Evolutionary conservation across 2,797 vertebrate species (phyloP).

Genomic region (Schizopygopsis malacanthus): DNA sequence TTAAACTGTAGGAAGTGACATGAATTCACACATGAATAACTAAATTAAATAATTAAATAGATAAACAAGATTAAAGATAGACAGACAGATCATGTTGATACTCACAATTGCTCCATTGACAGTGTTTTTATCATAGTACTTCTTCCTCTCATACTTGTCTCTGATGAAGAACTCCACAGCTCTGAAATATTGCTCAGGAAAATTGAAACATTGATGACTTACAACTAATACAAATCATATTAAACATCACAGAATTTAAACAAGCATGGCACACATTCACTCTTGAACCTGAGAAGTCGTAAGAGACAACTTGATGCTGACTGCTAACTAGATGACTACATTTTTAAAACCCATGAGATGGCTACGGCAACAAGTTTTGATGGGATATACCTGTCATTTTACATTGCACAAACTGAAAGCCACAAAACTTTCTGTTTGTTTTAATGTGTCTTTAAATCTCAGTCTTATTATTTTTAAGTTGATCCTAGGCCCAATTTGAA

Average conservation of each 20-base stretch:
- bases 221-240: background rate
- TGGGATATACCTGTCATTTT: background rate
- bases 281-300: background rate
- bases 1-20: background rate
- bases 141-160: constrained; percentile 99
- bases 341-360: background rate
- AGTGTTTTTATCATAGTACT: constrained; percentile 92
- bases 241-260: constrained; percentile 7
- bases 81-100: constrained; percentile 55
- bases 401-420: background rate
- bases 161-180: constrained; percentile 99
- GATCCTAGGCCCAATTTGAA: constrained; percentile 35
- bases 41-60: background rate
- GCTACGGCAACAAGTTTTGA: background rate
- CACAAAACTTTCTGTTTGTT: background rate
- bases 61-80: too few species aligned
- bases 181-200: constrained; percentile 87
- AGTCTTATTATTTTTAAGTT: constrained; percentile 26
- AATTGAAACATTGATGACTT: background rate
- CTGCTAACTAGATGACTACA: background rate
- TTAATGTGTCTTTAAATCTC: background rate
- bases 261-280: background rate
- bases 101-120: constrained; percentile 85
- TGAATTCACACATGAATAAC: background rate
- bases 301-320: background rate